Percentiles rank a stretch among this genome's conserved stretches.
Conservation (phyloP, 2,113 vertebrate species). For the Dromas ardeola region DNA sequence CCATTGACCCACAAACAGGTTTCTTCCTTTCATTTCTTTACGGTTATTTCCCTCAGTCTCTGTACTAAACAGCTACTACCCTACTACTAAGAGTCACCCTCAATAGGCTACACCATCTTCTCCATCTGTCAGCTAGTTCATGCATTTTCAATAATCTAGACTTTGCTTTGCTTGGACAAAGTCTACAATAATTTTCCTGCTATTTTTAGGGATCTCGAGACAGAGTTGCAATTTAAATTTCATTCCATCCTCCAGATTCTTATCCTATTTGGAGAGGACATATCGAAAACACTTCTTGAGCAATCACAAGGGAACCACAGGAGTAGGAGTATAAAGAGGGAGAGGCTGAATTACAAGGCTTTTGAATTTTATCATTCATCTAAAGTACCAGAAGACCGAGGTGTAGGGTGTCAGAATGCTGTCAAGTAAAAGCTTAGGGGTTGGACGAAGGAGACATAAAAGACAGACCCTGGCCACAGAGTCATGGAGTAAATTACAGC, state of each 20-base stretch:
- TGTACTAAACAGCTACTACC: background rate
- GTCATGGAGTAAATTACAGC: background rate
- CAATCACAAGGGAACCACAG: slow-evolving; percentile 43
- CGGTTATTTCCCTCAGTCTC: background rate
- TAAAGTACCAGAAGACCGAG: background rate
- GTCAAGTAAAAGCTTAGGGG: background rate
- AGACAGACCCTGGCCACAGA: background rate
- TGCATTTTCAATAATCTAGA: background rate
- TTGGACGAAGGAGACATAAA: background rate
- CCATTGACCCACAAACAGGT: background rate
- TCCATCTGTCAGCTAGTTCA: background rate
- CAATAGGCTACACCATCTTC: background rate
- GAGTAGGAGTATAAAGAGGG: slow-evolving; percentile 2
- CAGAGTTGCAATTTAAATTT: slow-evolving; percentile 45
- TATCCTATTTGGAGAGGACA: background rate
- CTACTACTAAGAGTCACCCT: background rate
- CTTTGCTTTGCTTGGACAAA: slow-evolving; percentile 40
- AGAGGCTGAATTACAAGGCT: slow-evolving; percentile 23
- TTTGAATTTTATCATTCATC: slow-evolving; percentile 44
- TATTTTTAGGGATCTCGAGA: slow-evolving; percentile 11
- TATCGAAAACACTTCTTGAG: background rate
- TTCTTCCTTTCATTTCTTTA: background rate
- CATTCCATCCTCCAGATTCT: slow-evolving; percentile 42
- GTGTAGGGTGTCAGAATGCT: background rate
- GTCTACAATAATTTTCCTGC: slow-evolving; percentile 30